These are phyloP conservation scores for Lateolabrax maculatus DNA, from an alignment of 2,797 vertebrate species.

Conservation along the genomic window DNA sequence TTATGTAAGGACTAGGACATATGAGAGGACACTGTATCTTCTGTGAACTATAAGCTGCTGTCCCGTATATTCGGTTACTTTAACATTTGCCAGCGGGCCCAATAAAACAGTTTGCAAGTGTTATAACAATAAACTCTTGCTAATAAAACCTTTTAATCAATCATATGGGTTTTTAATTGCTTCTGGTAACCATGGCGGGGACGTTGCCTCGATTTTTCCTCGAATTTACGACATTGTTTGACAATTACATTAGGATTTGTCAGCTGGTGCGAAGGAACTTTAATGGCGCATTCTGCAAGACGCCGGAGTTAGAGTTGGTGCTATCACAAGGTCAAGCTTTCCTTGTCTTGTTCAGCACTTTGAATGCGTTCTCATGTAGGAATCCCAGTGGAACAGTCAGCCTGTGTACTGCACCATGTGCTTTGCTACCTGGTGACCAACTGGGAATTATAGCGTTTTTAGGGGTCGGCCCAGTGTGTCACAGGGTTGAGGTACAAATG, in stretches of 20 bases:
- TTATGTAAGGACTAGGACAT: too few relatives aligned
- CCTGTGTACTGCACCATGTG: background rate
- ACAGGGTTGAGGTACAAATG: background rate
- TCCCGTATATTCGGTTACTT: background rate
- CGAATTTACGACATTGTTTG: slow-evolving; percentile 20
- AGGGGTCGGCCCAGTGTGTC: background rate
- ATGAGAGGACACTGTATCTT: background rate
- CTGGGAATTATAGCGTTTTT: background rate
- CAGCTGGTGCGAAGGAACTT: slow-evolving; percentile 18
- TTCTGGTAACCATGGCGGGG: slow-evolving; percentile 29
- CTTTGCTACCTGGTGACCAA: slow-evolving; percentile 16
- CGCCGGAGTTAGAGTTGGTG: background rate
- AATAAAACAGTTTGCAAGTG: slow-evolving; percentile 46
- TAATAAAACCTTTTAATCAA: slow-evolving; percentile 38
- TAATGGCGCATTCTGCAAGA: background rate
- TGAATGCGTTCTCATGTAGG: background rate
- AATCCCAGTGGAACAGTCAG: background rate
- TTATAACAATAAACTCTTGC: slow-evolving; percentile 39
- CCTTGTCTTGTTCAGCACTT: background rate
- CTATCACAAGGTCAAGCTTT: background rate
- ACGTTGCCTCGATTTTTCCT: background rate
- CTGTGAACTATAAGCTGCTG: slow-evolving; percentile 25
- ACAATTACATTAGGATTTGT: slow-evolving; percentile 23
- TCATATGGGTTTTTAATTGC: slow-evolving; percentile 24
- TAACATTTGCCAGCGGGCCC: slow-evolving; percentile 36